A percentile compares a stretch with the other conserved stretches of the same genome.
Conservation (phyloP, 2,797 vertebrate species). For the Xenopus petersii region DNA sequence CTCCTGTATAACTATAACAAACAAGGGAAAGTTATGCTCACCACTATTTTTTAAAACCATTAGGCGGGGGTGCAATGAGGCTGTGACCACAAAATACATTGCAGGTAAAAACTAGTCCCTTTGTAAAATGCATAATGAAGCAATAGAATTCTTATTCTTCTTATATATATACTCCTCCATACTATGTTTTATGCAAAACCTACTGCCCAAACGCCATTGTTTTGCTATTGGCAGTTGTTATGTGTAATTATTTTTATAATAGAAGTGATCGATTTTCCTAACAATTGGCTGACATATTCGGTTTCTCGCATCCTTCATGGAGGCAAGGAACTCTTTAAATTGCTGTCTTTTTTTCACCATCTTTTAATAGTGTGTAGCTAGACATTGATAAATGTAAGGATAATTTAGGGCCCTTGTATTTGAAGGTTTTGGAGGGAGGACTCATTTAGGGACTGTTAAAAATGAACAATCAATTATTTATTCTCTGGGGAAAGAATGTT, state of each 20-base stretch:
- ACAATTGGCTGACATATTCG: background rate
- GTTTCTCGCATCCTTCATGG: background rate
- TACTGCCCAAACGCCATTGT: too few relatives aligned
- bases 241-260: background rate
- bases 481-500: constrained; percentile 20
- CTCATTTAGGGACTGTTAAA: constrained; percentile 40
- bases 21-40: too few relatives aligned
- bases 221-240: too few relatives aligned
- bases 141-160: too few relatives aligned
- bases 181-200: too few relatives aligned
- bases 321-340: background rate
- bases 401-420: constrained; percentile 23
- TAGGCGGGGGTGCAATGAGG: too few relatives aligned
- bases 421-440: constrained; percentile 22
- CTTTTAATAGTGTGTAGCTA: constrained; percentile 12
- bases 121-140: too few relatives aligned
- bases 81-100: too few relatives aligned
- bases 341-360: constrained; percentile 5
- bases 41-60: too few relatives aligned
- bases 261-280: background rate
- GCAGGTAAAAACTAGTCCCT: too few relatives aligned
- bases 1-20: too few relatives aligned
- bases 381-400: constrained; percentile 36
- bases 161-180: too few relatives aligned
- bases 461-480: constrained; percentile 38